These are phyloP conservation scores for Pinna nobilis DNA, from an alignment of 1,140 invertebrate species.

Conservation along the genomic window DNA sequence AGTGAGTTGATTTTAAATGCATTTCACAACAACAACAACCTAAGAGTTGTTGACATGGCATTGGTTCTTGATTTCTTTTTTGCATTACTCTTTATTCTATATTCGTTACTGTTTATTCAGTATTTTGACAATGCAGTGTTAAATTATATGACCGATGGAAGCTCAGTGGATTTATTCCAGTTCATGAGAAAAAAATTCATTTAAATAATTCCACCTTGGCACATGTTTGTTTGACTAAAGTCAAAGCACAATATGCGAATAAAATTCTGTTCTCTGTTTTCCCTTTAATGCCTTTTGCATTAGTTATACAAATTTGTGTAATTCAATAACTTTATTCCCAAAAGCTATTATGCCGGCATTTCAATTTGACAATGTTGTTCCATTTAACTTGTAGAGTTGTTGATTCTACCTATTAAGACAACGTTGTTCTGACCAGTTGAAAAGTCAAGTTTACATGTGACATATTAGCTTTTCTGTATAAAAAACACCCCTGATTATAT, in stretches of 20 bases:
- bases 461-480: constrained; percentile 14
- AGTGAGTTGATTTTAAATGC: too few species aligned
- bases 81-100: too few species aligned
- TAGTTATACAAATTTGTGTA: constrained; percentile 6
- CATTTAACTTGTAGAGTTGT: background rate
- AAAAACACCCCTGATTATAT: constrained; percentile 20
- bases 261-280: constrained; percentile 3
- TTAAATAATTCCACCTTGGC: too few species aligned
- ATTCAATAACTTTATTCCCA: constrained; percentile 2
- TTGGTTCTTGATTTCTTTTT: too few species aligned
- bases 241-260: background rate
- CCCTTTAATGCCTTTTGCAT: constrained; percentile 2
- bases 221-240: too few species aligned
- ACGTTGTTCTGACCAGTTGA: constrained; percentile 13
- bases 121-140: too few species aligned
- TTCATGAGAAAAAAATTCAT: too few species aligned
- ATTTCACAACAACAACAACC: too few species aligned
- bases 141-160: too few species aligned
- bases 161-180: too few species aligned
- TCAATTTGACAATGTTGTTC: constrained; percentile 3
- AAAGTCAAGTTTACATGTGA: constrained; percentile 19
- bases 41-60: too few species aligned
- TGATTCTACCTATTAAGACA: background rate
- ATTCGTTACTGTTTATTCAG: too few species aligned
- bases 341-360: background rate